Base-by-base conservation (phyloP, 2,888 invertebrate species). In the Orgyia antiqua region DNA sequence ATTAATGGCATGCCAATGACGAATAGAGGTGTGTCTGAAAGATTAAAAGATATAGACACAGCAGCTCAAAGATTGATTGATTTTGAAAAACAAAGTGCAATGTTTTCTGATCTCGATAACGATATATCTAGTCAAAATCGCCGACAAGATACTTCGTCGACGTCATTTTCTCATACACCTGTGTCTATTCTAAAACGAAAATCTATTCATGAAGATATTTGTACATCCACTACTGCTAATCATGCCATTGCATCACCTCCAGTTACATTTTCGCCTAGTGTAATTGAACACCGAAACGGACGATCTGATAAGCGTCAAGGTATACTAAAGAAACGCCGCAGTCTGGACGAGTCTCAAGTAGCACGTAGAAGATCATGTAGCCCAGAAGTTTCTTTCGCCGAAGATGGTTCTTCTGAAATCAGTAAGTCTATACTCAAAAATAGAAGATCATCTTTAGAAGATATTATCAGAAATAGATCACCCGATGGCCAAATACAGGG, bases 261-360 rank as follows among this genome's bases (percentile, higher is more conserved):
- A 6, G 93, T 94, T 3, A 94, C 93, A n/a, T 93, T 93, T 75
- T 93, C 93, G 4, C 92, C 93, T 1, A 92, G 88, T 58, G 93
- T 93, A 32, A 76, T 92, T 27, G 93, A 94, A 58, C 88, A 89
- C 9, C 88, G 90, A 15, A 88, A 89, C 33, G 80, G 87, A 33
- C 86, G 86, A 13, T 74, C 87, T 18, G 77, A 77, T 37, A 87
- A 83, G 41, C 90, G 91, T 31, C 93, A 93, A 68, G 94, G 94
- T 25, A 95, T 94, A 61, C 83, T 94, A 43, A 95, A 94, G 72
- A 95, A 94, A 76, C 90, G 94, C 17, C 90, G 93, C 33, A 94
- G 94, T 59, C 82, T 95, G 47, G 94, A 95, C 51, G 95, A 95
- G 64, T 91, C 90, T 12, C 91, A 92, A 69, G 92, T 92, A 30